Evolutionary conservation across 2,888 invertebrate genomes (phyloP).

Genomic region (Crioceris asparagi): DNA sequence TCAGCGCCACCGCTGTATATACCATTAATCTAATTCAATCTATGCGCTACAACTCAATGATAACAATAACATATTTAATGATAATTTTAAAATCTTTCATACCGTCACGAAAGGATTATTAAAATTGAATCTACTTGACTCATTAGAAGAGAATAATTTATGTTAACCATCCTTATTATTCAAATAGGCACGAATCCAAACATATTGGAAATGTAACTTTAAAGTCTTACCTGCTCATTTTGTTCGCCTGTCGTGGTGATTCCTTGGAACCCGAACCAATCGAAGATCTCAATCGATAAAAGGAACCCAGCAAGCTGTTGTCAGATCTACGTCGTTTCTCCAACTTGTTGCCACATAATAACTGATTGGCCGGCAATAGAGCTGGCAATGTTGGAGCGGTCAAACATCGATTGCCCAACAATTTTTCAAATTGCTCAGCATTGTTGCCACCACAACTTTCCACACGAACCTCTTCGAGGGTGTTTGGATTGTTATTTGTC

Average conservation of each 20-base stretch:
- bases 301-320: slow-evolving; percentile 42
- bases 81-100: no score
- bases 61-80: no score
- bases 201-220: background rate
- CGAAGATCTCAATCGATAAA: slow-evolving; percentile 44
- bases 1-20: no score
- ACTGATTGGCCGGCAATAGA: slow-evolving; percentile 21
- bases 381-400: slow-evolving; percentile 23
- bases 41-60: no score
- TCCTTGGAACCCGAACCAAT: slow-evolving; percentile 37
- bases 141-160: no score
- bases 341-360: slow-evolving; percentile 17
- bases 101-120: no score
- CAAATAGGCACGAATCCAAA: background rate
- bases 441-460: slow-evolving; percentile 18
- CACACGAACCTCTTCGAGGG: slow-evolving; percentile 23
- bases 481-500: slow-evolving; percentile 25
- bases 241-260: slow-evolving; percentile 18
- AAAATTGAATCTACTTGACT: no score
- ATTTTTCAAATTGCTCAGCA: slow-evolving; percentile 16
- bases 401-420: slow-evolving; percentile 20
- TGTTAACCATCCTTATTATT: no score
- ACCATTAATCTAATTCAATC: no score
- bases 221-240: slow-evolving; percentile 26
- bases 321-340: slow-evolving; percentile 29